phyloP scores from a whole-genome alignment of 2,888 invertebrate species.

The Macrophya alboannulata region DNA sequence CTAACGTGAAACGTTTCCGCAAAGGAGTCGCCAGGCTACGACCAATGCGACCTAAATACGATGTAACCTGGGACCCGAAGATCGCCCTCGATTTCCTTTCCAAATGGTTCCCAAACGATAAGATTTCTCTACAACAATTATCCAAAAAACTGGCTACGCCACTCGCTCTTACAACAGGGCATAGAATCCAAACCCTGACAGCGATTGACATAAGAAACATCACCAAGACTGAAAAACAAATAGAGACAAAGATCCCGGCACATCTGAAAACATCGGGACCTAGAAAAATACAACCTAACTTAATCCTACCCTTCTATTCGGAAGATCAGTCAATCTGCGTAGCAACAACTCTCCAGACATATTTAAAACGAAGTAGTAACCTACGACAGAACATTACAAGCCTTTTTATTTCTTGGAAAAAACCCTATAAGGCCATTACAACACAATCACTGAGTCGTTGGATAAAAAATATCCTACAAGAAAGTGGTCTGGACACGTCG shows the following conservation, averaged over 20 bases:
- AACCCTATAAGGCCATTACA: constrained; percentile 55
- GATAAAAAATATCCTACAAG: constrained; percentile 52
- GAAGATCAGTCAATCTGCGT: constrained; percentile 49
- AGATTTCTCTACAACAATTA: constrained; percentile 55
- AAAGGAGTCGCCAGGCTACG: constrained; percentile 52
- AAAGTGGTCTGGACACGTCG: constrained; percentile 65
- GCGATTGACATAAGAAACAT: no score
- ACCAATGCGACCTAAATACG: constrained; percentile 61
- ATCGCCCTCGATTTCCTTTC: constrained; percentile 43
- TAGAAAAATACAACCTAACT: constrained; percentile 40
- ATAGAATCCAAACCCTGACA: no score
- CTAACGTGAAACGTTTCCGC: constrained; percentile 61
- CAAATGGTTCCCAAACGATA: not conserved
- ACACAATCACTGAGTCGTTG: constrained; percentile 58
- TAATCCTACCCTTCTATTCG: constrained; percentile 42
- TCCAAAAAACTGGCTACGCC: constrained; percentile 63
- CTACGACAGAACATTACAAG: not conserved
- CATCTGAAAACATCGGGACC: constrained; percentile 48
- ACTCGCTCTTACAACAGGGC: no score
- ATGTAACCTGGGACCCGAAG: constrained; percentile 67
- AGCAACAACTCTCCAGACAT: constrained; percentile 51
- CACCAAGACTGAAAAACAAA: no score
- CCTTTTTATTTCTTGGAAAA: constrained; percentile 57
- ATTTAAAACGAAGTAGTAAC: constrained; percentile 15
- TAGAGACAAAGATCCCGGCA: constrained; percentile 58